Evolutionary conservation across 2,113 vertebrate genomes (phyloP), one percentile per base, ranked within the genome.

Genomic region (Formicarius rufipectus): DNA sequence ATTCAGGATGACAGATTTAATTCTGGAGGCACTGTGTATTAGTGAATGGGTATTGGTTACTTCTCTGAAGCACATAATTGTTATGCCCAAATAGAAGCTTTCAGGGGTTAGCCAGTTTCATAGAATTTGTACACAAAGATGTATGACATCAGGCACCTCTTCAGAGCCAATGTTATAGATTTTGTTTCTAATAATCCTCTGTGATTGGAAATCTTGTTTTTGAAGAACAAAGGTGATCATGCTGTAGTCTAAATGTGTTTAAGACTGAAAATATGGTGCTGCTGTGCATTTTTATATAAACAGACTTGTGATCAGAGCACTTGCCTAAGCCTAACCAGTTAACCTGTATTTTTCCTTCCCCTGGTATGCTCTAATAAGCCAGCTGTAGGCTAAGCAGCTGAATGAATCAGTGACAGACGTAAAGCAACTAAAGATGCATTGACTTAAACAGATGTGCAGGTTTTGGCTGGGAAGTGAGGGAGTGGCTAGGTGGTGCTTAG

Each of bases 401-500:
- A 8, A 19, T 71, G 49, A 75, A 75, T 35, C 47, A 71, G 39
- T 59, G 69, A 31, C 22, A 78, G 22, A 7, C 1, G 0, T 58
- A 76, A 78, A 52, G 50, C 27, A 84, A 18, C 42, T 84, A 25
- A 77, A 71, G 50, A 91, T 53, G 45, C 6, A 1, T 10, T 74
- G 20, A 6, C 47, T 81, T 35, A 35, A 81, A 73, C 40, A 87
- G 14, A 25, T 0, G 0, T 56, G 11, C 3, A 2, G 10, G 13
- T 63, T 69, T 81, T 42, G 55, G 23, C 35, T 62, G 55, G 27
- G 47, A n/a, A 74, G 12, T 20, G 55, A 74, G 25, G 0, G 0
- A 62, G 31, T 3, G 1, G 15, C 21, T 45, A 21, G 27, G 59
- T 60, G 21, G 19, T 1, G 0, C 27, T 37, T 55, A 25, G 8